phyloP scores from a whole-genome alignment of 1,140 invertebrate species.

The Cherax destructor region DNA sequence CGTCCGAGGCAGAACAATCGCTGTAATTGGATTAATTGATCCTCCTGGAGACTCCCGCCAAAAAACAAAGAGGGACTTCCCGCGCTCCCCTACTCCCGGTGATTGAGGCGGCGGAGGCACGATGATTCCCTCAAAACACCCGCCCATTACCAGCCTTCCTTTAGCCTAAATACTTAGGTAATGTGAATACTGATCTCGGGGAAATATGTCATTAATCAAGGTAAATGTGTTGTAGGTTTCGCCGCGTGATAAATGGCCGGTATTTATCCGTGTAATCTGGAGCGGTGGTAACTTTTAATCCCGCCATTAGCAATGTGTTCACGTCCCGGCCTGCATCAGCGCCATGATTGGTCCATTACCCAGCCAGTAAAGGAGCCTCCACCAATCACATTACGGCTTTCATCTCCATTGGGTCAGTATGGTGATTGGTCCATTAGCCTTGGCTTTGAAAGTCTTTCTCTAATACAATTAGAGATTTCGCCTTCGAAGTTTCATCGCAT shows the following conservation, averaged over 20 bases:
- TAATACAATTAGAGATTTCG: conserved; percentile 34
- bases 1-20: conserved; percentile 66
- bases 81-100: conserved; percentile 46
- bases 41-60: conserved; percentile 53
- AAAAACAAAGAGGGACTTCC: conserved; percentile 57
- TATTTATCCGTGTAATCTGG: conserved; percentile 37
- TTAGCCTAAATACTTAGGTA: conserved; percentile 10
- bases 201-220: conserved; percentile 47
- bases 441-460: conserved; percentile 40
- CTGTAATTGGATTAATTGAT: conserved; percentile 70
- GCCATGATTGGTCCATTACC: conserved; percentile 69
- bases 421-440: conserved; percentile 62
- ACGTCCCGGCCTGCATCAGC: conserved; percentile 56
- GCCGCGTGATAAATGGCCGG: conserved; percentile 40
- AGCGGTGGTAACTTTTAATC: conserved; percentile 49
- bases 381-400: conserved; percentile 68
- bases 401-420: conserved; percentile 63
- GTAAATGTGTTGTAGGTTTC: conserved; percentile 49
- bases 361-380: conserved; percentile 66
- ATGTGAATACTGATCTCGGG: conserved; percentile 53
- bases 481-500: neutral
- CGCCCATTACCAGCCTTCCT: neutral
- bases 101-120: conserved; percentile 48
- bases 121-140: conserved; percentile 15
- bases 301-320: conserved; percentile 67